These are phyloP conservation scores for Hyles lineata DNA, from an alignment of 2,888 invertebrate genomes.

Conservation along the genomic window DNA sequence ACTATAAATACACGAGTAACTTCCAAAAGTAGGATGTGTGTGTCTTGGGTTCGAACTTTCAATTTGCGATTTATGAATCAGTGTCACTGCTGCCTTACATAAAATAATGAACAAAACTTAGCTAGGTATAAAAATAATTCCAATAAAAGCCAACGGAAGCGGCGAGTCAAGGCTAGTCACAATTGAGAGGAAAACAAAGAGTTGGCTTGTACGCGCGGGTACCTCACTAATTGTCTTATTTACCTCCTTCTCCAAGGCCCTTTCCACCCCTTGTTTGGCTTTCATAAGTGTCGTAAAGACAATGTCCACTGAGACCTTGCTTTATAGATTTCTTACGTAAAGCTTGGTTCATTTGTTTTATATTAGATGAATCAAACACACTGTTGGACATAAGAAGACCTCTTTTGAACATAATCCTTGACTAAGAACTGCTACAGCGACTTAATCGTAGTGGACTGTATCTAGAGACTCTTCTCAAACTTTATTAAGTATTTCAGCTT, in stretches of 20 bases:
- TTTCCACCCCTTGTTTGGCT: slow-evolving; percentile 56
- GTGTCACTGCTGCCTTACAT: not conserved
- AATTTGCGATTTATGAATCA: not conserved
- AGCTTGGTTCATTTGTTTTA: not conserved
- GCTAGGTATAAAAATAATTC: not conserved
- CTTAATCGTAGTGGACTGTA: too few species aligned
- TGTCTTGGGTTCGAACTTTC: too few species aligned
- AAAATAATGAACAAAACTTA: not conserved
- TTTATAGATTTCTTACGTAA: not conserved
- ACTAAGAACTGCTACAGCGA: too few species aligned
- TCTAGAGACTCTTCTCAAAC: too few species aligned
- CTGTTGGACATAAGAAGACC: too few species aligned
- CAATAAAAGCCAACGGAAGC: not conserved
- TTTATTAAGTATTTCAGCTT: too few species aligned
- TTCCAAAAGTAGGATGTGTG: too few species aligned
- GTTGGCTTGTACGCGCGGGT: slow-evolving; percentile 34
- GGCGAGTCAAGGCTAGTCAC: slow-evolving; percentile 6
- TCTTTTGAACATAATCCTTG: too few species aligned
- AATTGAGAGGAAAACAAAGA: slow-evolving; percentile 37
- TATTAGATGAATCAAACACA: too few species aligned
- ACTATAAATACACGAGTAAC: too few species aligned
- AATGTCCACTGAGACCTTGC: slow-evolving; percentile 32
- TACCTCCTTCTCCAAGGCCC: slow-evolving; percentile 49
- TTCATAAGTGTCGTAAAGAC: slow-evolving; percentile 58
- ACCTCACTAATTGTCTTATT: slow-evolving; percentile 62